Evolutionary conservation across 1,140 invertebrate genomes (phyloP).

Genomic region (Temnothorax nylanderi): DNA sequence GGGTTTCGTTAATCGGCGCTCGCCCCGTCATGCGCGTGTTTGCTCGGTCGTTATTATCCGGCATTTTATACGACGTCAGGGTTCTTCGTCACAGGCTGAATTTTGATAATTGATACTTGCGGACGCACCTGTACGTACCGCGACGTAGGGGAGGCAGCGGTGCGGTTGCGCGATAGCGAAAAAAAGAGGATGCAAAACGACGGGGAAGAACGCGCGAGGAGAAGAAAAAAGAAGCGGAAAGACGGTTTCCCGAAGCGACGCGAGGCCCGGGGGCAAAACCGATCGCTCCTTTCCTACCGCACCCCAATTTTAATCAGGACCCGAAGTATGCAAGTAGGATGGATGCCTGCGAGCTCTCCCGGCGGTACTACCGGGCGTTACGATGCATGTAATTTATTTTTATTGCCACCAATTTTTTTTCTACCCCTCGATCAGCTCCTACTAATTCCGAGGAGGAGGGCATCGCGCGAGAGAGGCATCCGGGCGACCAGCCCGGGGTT

Average conservation of each 20-base stretch:
- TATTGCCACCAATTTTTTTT: constrained; percentile 86
- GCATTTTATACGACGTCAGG: constrained; percentile 21
- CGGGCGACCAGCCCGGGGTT: constrained; percentile 34
- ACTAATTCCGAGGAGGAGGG: constrained; percentile 82
- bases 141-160: too few species aligned
- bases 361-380: constrained; percentile 82
- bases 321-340: constrained; percentile 84
- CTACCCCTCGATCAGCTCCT: constrained; percentile 83
- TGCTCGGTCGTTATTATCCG: constrained; percentile 19
- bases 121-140: neutral
- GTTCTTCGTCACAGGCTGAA: neutral
- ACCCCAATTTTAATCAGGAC: constrained; percentile 86
- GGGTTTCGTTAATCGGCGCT: neutral
- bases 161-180: neutral
- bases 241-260: constrained; percentile 75
- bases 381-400: constrained; percentile 87
- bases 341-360: constrained; percentile 83
- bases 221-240: constrained; percentile 37
- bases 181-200: neutral
- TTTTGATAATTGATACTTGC: constrained; percentile 46
- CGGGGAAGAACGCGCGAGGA: neutral
- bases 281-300: constrained; percentile 81
- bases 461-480: constrained; percentile 13
- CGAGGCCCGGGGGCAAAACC: constrained; percentile 79
- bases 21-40: constrained; percentile 6